Evolutionary conservation across 2,113 vertebrate genomes (phyloP).

Genomic region (Ibidorhyncha struthersii): DNA sequence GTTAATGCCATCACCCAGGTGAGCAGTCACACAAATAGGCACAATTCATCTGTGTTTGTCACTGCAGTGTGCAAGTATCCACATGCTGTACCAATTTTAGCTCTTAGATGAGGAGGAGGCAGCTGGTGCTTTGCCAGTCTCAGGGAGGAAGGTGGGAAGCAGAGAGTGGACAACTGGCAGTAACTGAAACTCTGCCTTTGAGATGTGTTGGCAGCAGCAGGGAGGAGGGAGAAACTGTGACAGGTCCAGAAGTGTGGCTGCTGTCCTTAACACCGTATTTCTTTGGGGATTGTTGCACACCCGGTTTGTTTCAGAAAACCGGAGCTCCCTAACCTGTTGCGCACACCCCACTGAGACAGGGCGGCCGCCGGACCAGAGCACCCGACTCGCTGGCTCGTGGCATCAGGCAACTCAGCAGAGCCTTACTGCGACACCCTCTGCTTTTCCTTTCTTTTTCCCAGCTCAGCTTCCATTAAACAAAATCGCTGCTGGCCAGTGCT

Average conservation of each 20-base stretch:
- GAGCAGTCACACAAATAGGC: background rate
- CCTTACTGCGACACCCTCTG: accelerated
- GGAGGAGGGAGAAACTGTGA: background rate
- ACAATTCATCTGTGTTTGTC: background rate
- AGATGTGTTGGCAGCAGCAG: background rate
- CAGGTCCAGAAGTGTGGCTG: background rate
- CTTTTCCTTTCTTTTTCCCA: background rate
- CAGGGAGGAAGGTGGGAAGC: background rate
- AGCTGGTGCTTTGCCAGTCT: background rate
- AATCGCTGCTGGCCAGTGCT: background rate
- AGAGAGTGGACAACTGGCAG: background rate
- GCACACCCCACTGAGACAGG: accelerated
- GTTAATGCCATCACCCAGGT: background rate
- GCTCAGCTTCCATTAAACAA: background rate
- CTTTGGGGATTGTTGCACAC: background rate
- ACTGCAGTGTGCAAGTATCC: background rate
- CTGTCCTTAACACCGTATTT: background rate
- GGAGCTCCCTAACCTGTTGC: background rate
- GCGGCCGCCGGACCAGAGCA: background rate
- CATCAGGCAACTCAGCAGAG: accelerated
- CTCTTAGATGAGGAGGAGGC: background rate
- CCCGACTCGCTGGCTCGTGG: accelerated
- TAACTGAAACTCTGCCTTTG: background rate
- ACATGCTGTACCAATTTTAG: background rate
- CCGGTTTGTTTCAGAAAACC: background rate